Evolutionary conservation across 2,888 invertebrate species (phyloP).

Genomic region (Pyrocoelia pectoralis): DNA sequence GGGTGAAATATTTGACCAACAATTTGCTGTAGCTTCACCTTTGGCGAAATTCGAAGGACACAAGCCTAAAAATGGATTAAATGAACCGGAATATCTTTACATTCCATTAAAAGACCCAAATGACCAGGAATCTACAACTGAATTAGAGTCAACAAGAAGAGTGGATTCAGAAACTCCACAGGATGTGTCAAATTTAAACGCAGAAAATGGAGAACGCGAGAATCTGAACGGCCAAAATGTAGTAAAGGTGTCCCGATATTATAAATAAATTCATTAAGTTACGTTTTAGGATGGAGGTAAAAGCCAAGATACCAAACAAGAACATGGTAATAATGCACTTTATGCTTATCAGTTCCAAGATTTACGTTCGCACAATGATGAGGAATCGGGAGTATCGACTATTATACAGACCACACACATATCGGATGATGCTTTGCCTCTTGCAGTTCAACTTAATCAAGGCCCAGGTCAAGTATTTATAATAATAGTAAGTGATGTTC

Average conservation of each 20-base stretch:
- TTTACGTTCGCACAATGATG: not conserved
- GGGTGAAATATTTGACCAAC: conserved; percentile 19
- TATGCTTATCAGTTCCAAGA: not conserved
- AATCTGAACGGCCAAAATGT: not conserved
- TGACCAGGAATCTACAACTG: too few species aligned
- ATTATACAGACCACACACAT: conserved; percentile 31
- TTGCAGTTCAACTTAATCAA: conserved; percentile 47
- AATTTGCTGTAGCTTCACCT: conserved; percentile 26
- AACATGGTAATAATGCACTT: not conserved
- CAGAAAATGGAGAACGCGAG: not conserved
- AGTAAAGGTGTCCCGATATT: not conserved
- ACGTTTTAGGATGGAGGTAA: not conserved
- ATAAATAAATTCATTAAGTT: not conserved
- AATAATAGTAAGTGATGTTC: conserved; percentile 60
- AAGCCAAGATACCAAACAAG: not conserved
- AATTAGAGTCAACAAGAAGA: too few species aligned
- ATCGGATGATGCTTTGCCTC: conserved; percentile 35
- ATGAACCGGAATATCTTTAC: conserved; percentile 25
- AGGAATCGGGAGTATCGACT: not conserved
- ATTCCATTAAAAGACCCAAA: conserved; percentile 29
- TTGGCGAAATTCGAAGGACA: not conserved
- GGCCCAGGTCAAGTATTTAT: conserved; percentile 62
- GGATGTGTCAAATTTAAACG: not conserved
- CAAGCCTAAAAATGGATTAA: not conserved
- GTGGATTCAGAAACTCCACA: too few species aligned